A percentile compares a stretch with the other conserved stretches of the same genome.
phyloP scores from a whole-genome alignment of 2,888 invertebrate species.

The Choreutis nemorana region DNA sequence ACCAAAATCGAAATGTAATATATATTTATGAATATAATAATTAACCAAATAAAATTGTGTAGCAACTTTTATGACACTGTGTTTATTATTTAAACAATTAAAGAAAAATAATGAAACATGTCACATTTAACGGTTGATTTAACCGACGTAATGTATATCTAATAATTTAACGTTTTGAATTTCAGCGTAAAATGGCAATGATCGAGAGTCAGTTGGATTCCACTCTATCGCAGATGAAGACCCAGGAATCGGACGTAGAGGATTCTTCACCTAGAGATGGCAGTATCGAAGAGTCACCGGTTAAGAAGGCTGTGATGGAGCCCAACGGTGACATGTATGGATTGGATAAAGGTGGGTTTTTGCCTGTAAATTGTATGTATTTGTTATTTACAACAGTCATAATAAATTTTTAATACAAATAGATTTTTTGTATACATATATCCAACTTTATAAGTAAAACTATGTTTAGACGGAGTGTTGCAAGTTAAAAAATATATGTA shows the following conservation, averaged over 20 bases:
- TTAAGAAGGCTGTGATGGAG: constrained; percentile 33
- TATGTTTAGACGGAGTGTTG: no score
- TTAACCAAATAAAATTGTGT: no score
- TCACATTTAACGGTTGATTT: neutral
- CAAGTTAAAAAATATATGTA: no score
- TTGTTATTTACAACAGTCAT: no score
- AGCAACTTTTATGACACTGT: neutral
- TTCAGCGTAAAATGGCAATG: constrained; percentile 45
- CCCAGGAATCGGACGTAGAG: constrained; percentile 32
- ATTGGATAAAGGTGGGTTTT: constrained; percentile 29
- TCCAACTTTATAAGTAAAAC: no score
- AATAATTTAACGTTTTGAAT: neutral
- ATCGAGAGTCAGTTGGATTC: constrained; percentile 50
- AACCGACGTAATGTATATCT: neutral
- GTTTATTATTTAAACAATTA: neutral
- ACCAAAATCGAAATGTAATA: no score
- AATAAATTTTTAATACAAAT: no score
- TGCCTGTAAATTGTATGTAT: no score
- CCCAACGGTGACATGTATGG: constrained; percentile 42
- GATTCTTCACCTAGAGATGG: constrained; percentile 30
- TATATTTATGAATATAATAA: no score
- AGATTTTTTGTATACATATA: no score
- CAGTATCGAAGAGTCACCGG: constrained; percentile 24
- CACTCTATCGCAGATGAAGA: constrained; percentile 15
- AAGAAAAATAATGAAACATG: neutral